Evolutionary conservation across 2,113 vertebrate genomes (phyloP).

Genomic region (Lepus americanus): DNA sequence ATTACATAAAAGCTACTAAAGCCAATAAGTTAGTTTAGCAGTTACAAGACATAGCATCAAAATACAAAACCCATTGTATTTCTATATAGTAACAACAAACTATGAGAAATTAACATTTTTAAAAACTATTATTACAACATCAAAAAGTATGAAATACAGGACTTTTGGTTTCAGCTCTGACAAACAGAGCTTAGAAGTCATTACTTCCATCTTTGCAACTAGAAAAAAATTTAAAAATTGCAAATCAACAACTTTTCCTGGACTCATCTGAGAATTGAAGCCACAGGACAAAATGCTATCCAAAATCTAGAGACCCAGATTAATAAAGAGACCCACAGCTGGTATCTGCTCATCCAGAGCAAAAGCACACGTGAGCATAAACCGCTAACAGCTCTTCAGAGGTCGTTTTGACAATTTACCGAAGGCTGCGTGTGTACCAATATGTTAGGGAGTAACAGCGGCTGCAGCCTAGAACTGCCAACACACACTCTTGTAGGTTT

Average conservation of each 20-base stretch:
- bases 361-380: background rate
- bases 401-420: background rate
- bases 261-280: background rate
- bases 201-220: background rate
- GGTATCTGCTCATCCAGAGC: background rate
- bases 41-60: background rate
- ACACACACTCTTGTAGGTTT: background rate
- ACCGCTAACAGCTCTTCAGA: background rate
- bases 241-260: background rate
- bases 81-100: background rate
- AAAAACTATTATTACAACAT: background rate
- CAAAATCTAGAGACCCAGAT: background rate
- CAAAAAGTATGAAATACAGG: background rate
- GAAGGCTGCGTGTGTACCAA: background rate
- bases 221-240: background rate
- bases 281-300: background rate
- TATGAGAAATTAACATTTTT: background rate
- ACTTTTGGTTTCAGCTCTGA: background rate
- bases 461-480: background rate
- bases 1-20: background rate
- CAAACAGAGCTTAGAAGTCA: background rate
- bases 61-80: background rate
- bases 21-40: background rate
- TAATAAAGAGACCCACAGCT: background rate
- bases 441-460: background rate